Base-by-base conservation (phyloP, 2,888 invertebrate genomes). In the Sarcophaga caerulescens region DNA sequence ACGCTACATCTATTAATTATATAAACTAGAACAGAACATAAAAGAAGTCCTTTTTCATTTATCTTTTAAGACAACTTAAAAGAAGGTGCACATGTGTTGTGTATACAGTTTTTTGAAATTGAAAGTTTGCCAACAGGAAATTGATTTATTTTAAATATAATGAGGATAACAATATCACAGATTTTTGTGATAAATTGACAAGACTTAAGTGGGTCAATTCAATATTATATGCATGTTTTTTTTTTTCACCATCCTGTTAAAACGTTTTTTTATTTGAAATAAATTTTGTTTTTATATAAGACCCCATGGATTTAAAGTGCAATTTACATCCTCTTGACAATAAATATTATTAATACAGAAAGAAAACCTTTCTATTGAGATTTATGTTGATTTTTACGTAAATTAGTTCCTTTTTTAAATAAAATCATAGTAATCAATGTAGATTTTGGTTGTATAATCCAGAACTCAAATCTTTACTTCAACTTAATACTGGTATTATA, bases 81-180 rank as follows among this genome's bases (percentile, higher is more conserved):
- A 63, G 44, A 57, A 73, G 19, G 59, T 59, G 35, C 12, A 68
- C 12, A 76, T 21, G n/a, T 47, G 1, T 66, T 47, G 35, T 57
- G 60, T 60, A 66, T 62, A 12, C 11, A 12, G 1, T 74, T 11
- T 62, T 21, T 4, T 69, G 17, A 23, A 63, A 69, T 60, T 85
- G 83, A 83, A 68, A 80, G 59, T 68, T 60, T 83, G 83, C 85
- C 83, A 85, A 85, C 35, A 78, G 45, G 23, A 73, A 75, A 79
- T 74, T 63, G 60, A 78, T 83, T 73, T 75, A 14, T 70, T 44
- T 68, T 21, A 5, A 69, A 65, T 60, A 35, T 75, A 63, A 45
- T 75, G 52, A 69, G 45, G 57, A 69, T 62, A 69, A 57, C 52
- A 52, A 52, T 14, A 62, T 70, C 57, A 75, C 25, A 8, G 12